Evolutionary conservation across 2,888 invertebrate genomes (phyloP).

Genomic region (Trimorus sp.): DNA sequence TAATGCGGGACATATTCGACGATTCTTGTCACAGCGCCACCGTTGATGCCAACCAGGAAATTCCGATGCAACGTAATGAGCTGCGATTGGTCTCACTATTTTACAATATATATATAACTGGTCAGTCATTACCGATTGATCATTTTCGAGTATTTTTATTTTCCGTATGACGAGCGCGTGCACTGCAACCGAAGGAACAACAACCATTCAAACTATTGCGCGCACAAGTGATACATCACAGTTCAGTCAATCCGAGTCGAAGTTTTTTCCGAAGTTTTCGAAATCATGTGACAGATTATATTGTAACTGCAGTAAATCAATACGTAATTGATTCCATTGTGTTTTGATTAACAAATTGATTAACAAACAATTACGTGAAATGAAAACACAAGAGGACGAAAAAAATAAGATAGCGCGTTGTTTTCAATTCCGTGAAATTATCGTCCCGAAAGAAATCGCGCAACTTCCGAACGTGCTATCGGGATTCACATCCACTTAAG

Average conservation of each 20-base stretch:
- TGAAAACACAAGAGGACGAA: slow-evolving; percentile 35
- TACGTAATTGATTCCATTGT: too few relatives aligned
- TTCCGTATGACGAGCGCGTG: slow-evolving; percentile 45
- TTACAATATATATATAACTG: slow-evolving; percentile 62
- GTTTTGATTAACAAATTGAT: too few relatives aligned
- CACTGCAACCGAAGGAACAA: slow-evolving; percentile 62
- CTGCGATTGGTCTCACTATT: slow-evolving; percentile 53
- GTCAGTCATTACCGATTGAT: slow-evolving; percentile 62
- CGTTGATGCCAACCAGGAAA: slow-evolving; percentile 31
- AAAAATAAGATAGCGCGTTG: slow-evolving; percentile 11
- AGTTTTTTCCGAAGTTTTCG: slow-evolving; percentile 24
- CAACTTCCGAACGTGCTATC: not conserved
- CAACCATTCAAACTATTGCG: slow-evolving; percentile 58
- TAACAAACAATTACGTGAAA: slow-evolving; percentile 60
- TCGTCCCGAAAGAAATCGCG: slow-evolving; percentile 10
- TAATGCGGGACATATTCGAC: slow-evolving; percentile 40
- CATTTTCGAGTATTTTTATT: slow-evolving; percentile 62
- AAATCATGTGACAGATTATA: too few relatives aligned
- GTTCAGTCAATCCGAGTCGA: slow-evolving; percentile 59
- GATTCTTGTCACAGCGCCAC: slow-evolving; percentile 47
- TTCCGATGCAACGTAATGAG: slow-evolving; percentile 40
- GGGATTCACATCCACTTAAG: not conserved
- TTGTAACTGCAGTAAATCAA: not conserved
- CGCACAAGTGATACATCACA: slow-evolving; percentile 63
- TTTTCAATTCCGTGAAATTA: slow-evolving; percentile 33